Conservation (phyloP, 2,888 invertebrate species). For the Volucella inanis region DNA sequence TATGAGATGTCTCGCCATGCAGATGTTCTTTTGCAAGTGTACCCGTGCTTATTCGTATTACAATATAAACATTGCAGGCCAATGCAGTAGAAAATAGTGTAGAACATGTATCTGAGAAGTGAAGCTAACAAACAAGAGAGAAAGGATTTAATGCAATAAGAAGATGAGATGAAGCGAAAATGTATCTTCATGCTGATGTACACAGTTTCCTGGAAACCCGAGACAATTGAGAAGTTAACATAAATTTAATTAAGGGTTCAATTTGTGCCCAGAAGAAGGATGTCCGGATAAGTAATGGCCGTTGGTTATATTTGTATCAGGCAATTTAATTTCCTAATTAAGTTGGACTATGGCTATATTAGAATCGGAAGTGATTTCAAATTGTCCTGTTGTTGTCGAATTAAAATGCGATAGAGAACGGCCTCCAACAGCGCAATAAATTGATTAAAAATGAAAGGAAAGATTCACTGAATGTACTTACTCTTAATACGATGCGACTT, state of each 20-base stretch:
- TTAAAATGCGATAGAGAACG: no score
- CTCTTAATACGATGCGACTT: no score
- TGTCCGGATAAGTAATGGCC: not conserved
- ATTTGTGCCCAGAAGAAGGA: not conserved
- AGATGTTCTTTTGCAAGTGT: conserved; percentile 1
- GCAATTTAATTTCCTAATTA: conserved; percentile 6
- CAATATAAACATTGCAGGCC: not conserved
- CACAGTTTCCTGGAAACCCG: conserved; percentile 17
- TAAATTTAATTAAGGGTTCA: conserved; percentile 29
- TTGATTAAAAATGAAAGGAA: no score
- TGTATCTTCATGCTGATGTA: conserved; percentile 16
- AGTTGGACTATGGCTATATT: not conserved
- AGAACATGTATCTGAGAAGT: no score
- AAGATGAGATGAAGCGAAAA: not conserved
- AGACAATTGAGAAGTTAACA: conserved; percentile 36
- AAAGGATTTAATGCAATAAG: conserved; percentile 26
- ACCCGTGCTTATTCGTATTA: not conserved
- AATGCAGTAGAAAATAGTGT: not conserved
- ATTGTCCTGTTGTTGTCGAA: not conserved
- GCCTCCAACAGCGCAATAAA: no score
- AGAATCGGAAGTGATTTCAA: not conserved
- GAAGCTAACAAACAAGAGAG: not conserved
- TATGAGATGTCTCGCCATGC: conserved; percentile 23
- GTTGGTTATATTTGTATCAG: conserved; percentile 15
- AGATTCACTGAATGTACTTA: no score